Percentiles rank a stretch among this genome's conserved stretches.
These are phyloP conservation scores for Pteromalus puparum DNA, from an alignment of 1,140 invertebrate genomes.

Conservation along the genomic window DNA sequence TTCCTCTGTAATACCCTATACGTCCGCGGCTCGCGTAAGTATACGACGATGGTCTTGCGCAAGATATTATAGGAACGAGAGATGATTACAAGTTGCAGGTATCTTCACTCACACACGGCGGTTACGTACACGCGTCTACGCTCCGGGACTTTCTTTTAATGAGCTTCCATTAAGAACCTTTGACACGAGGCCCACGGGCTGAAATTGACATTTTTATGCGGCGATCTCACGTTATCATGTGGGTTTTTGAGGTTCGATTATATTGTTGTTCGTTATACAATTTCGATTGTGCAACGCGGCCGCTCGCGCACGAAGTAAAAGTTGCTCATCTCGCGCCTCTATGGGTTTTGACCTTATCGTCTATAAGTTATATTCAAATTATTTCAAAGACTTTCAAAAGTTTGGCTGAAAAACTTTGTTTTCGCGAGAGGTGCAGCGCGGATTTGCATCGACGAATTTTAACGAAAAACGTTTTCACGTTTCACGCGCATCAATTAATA, in stretches of 20 bases:
- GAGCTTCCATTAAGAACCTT: not conserved
- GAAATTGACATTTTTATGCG: not conserved
- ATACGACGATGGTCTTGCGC: not conserved
- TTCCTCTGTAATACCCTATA: not conserved
- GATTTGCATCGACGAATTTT: too few relatives aligned
- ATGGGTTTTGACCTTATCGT: not conserved
- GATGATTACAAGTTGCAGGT: not conserved
- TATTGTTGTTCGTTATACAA: not conserved
- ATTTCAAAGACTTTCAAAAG: too few relatives aligned
- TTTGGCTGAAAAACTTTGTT: too few relatives aligned
- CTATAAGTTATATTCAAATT: too few relatives aligned
- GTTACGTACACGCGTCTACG: too few relatives aligned
- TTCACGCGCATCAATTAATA: too few relatives aligned
- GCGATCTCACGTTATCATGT: not conserved
- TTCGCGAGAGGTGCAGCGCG: too few relatives aligned
- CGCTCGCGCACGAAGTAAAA: not conserved
- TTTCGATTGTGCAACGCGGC: not conserved
- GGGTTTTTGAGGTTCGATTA: not conserved
- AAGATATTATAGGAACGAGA: not conserved
- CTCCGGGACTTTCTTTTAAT: not conserved
- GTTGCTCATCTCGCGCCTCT: not conserved
- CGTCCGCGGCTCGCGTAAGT: too few relatives aligned
- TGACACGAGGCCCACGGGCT: not conserved
- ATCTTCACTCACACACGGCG: not conserved
- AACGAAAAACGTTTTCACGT: too few relatives aligned